A percentile compares a stretch with the other conserved stretches of the same genome.
Conservation (phyloP, 2,888 invertebrate genomes). For the Trileptium ribeirensis region DNA sequence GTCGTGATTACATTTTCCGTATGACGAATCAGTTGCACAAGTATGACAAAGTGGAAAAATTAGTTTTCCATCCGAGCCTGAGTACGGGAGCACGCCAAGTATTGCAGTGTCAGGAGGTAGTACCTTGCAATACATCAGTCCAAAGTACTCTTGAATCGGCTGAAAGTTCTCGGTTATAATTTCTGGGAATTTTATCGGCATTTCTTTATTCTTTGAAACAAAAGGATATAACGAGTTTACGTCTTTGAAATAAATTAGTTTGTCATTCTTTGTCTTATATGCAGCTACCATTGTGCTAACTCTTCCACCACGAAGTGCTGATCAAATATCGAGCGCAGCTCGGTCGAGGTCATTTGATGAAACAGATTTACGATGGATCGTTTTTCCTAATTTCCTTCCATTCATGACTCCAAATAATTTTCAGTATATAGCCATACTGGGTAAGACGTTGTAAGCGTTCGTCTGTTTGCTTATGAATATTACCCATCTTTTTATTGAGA, state of each 20-base stretch:
- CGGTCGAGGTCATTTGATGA: background rate
- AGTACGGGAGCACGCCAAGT: conserved; percentile 43
- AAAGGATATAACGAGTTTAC: conserved; percentile 43
- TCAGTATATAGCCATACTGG: conserved; percentile 30
- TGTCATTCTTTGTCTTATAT: conserved; percentile 29
- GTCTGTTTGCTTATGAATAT: background rate
- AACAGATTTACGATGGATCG: background rate
- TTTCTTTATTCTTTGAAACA: conserved; percentile 38
- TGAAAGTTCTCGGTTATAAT: conserved; percentile 21
- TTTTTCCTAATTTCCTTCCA: conserved; percentile 31
- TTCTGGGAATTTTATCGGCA: conserved; percentile 33
- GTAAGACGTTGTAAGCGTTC: background rate
- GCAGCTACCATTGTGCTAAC: conserved; percentile 41
- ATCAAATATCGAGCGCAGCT: too few relatives aligned
- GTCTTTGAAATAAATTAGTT: conserved; percentile 40
- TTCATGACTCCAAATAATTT: conserved; percentile 40
- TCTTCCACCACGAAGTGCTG: conserved; percentile 43
- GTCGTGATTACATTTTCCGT: conserved; percentile 9
- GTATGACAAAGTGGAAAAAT: conserved; percentile 42
- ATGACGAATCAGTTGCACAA: conserved; percentile 39
- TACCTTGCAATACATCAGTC: conserved; percentile 41
- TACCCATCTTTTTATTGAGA: background rate
- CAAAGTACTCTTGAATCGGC: conserved; percentile 22
- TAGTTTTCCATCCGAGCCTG: conserved; percentile 36
- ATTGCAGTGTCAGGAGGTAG: conserved; percentile 41